Percentiles rank a stretch among this genome's conserved stretches.
These are phyloP conservation scores for Melanotaenia boesemani DNA, from an alignment of 2,797 vertebrate species.

Conservation along the genomic window DNA sequence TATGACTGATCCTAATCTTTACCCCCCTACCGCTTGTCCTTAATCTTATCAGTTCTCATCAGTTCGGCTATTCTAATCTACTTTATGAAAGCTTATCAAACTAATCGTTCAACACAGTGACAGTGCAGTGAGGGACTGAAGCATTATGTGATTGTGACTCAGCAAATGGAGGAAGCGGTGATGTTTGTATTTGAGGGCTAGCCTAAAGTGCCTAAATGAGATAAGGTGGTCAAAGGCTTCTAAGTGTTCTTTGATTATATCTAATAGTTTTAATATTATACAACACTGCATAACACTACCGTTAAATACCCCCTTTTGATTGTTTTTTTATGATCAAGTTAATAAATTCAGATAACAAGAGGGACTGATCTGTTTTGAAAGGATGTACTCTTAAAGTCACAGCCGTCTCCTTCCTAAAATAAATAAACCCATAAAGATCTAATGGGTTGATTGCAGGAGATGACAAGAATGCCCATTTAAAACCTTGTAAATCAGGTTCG, in stretches of 20 bases:
- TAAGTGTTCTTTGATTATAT: slow-evolving; percentile 20
- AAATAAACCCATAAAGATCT: slow-evolving; percentile 64
- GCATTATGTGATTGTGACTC: slow-evolving; percentile 67
- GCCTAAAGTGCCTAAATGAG: slow-evolving; percentile 40
- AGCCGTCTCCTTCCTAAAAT: slow-evolving; percentile 33
- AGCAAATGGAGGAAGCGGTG: slow-evolving; percentile 48
- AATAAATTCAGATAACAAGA: slow-evolving; percentile 10
- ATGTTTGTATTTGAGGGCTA: slow-evolving; percentile 39
- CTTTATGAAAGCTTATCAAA: slow-evolving; percentile 80
- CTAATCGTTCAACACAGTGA: slow-evolving; percentile 70
- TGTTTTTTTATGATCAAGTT: slow-evolving; percentile 1
- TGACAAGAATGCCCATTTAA: slow-evolving; percentile 59
- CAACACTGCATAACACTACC: not conserved
- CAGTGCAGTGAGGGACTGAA: slow-evolving; percentile 55
- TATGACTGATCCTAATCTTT: slow-evolving; percentile 64
- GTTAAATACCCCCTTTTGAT: slow-evolving; percentile 24
- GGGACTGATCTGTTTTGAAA: slow-evolving; percentile 14
- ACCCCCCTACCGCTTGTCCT: slow-evolving; percentile 33
- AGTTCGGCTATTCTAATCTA: slow-evolving; percentile 77
- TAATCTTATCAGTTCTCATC: slow-evolving; percentile 73
- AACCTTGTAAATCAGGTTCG: slow-evolving; percentile 74
- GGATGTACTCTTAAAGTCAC: slow-evolving; percentile 12
- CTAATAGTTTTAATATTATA: not conserved
- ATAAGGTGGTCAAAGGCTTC: slow-evolving; percentile 44
- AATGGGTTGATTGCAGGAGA: slow-evolving; percentile 55